Evolutionary conservation across 2,888 invertebrate genomes (phyloP).

Genomic region (Galeruca laticollis): DNA sequence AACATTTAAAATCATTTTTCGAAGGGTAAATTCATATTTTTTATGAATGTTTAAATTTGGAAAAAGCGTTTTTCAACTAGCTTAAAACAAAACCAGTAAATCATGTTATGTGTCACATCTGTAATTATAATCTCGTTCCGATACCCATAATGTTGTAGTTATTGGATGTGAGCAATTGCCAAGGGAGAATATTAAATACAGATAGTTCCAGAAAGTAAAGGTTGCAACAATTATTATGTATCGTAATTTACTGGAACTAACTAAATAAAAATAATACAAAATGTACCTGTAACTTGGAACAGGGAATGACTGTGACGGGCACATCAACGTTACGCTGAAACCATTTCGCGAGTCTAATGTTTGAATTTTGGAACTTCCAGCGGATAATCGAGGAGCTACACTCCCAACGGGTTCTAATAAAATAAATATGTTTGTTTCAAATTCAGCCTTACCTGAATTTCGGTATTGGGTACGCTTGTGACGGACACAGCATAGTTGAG

Average conservation of each 20-base stretch:
- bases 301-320: slow-evolving; percentile 76
- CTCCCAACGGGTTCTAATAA: slow-evolving; percentile 70
- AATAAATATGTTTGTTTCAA: slow-evolving; percentile 36
- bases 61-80: too few relatives aligned
- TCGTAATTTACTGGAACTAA: background rate
- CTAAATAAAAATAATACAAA: slow-evolving; percentile 18
- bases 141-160: too few relatives aligned
- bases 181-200: too few relatives aligned
- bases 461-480: slow-evolving; percentile 79
- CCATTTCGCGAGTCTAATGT: slow-evolving; percentile 50
- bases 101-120: too few relatives aligned
- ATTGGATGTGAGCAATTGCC: too few relatives aligned
- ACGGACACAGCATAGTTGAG: slow-evolving; percentile 73
- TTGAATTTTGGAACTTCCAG: slow-evolving; percentile 56
- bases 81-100: too few relatives aligned
- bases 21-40: too few relatives aligned
- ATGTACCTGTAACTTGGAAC: slow-evolving; percentile 79
- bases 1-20: too few relatives aligned
- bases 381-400: slow-evolving; percentile 68
- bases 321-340: slow-evolving; percentile 69
- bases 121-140: too few relatives aligned
- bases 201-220: background rate
- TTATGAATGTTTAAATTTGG: too few relatives aligned
- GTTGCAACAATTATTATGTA: background rate
- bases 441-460: slow-evolving; percentile 72